Base-by-base conservation (phyloP, 1,140 invertebrate species). In the Leptinotarsa texana region DNA sequence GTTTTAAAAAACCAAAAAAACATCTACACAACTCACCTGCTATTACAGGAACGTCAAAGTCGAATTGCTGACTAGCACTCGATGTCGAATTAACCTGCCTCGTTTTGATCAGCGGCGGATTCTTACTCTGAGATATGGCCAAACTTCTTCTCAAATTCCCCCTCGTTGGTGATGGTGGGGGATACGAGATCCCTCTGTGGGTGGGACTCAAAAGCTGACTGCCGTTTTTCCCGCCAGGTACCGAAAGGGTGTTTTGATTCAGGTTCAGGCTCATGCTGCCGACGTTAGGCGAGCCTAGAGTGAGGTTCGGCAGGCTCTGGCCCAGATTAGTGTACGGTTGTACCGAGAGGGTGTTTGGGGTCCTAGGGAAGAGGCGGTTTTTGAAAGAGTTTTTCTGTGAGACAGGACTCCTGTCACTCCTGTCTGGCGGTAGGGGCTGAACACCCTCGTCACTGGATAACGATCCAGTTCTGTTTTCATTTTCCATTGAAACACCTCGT, bases 261-360 rank as follows among this genome's bases (percentile, higher is more conserved):
- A 87, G 81, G 57, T 82, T 85, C 5, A 88, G 80, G 74, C 85
- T 86, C 8, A 87, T 81, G 66, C 87, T 82, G 72, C 86, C 87
- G 57, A 86, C 83, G 51, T 87, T 87, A 0, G 86, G 84, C n/a
- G 85, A 87, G 22, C 82, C 88, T 68, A 90, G 82, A 21, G 89
- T 91, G 69, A 94, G 83, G 81, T 94, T 93, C 42, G 93, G 92
- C 79, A 94, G 84, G 73, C 92, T 93, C 83, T 93, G 92, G 24
- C 92, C 92, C 69, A 93, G 84, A 75, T 88, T 90, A 15, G 89
- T 84, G 47, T 89, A 89, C 8, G 93, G 90, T 81, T 93, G 91
- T 51, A 95, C 92, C 17, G 92, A 91, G 63, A 95, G 85, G 0
- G 92, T 93, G 80, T 94, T 94, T 4, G 91, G 90, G 4, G 91